Conservation (phyloP, 2,113 vertebrate species). For the Oxyura jamaicensis region DNA sequence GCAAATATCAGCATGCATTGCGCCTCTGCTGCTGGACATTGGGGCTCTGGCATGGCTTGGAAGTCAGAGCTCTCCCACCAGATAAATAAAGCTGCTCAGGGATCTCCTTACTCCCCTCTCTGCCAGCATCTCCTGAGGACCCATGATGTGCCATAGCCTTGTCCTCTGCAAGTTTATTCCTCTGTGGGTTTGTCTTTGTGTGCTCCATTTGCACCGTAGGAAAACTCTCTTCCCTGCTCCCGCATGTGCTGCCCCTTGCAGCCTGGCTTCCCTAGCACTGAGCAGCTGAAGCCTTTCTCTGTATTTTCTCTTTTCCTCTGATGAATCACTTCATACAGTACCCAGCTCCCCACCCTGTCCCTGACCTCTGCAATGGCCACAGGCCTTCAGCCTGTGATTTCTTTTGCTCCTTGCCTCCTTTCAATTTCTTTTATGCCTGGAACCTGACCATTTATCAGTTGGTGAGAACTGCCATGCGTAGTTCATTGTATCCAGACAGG, state of each 20-base stretch:
- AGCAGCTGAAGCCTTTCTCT: neutral
- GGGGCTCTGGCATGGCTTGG: rapidly evolving
- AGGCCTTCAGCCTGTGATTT: neutral
- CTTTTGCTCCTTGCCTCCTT: neutral
- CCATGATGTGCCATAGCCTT: neutral
- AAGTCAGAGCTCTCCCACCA: neutral
- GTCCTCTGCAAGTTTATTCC: neutral
- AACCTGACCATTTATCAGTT: neutral
- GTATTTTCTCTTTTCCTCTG: neutral
- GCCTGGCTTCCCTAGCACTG: neutral
- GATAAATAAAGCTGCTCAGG: neutral
- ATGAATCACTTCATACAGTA: neutral
- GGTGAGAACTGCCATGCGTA: neutral
- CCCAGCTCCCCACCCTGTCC: neutral
- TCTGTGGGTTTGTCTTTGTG: neutral
- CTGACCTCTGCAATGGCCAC: neutral
- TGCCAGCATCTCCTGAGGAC: neutral
- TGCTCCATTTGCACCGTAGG: rapidly evolving
- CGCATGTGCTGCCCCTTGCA: neutral
- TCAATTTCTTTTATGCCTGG: neutral
- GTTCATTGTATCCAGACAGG: neutral
- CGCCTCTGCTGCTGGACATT: rapidly evolving
- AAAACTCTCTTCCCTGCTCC: neutral
- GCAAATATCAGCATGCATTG: rapidly evolving
- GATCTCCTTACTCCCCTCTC: neutral